Percentiles rank a stretch among this genome's conserved stretches.
Evolutionary conservation across 2,113 vertebrate genomes (phyloP).

Genomic region (Anhinga rufa): DNA sequence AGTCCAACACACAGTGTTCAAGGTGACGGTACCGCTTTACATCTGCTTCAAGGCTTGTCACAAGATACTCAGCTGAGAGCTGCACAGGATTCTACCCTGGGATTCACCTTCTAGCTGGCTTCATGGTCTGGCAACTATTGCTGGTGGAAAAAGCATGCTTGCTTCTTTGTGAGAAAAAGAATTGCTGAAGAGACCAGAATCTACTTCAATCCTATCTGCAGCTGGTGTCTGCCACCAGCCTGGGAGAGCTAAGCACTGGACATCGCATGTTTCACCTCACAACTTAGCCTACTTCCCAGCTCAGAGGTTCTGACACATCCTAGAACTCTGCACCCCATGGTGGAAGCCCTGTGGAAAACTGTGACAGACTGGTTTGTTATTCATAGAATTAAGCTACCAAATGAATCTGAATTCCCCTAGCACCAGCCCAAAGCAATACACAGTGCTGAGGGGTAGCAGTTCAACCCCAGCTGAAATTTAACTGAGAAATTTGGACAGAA

Average conservation of each 20-base stretch:
- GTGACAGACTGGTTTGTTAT: neutral
- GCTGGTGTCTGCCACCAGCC: neutral
- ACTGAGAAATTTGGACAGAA: neutral
- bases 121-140: neutral
- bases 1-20: neutral
- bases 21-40: neutral
- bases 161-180: neutral
- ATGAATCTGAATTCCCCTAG: neutral
- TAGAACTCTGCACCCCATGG: neutral
- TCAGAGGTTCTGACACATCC: neutral
- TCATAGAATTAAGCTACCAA: neutral
- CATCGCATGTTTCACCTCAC: neutral
- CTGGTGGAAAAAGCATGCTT: neutral
- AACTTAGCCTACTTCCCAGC: neutral
- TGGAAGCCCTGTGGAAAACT: neutral
- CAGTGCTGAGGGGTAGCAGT: neutral
- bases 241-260: neutral
- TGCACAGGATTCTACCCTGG: neutral
- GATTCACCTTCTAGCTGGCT: neutral
- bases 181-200: neutral
- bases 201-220: neutral
- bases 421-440: neutral
- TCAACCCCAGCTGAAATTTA: neutral
- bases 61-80: accelerated
- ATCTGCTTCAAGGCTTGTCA: neutral